Percentiles rank a stretch among this genome's conserved stretches.
Evolutionary conservation across 2,888 invertebrate species (phyloP).

Genomic region (Scaptomyza polygonia): DNA sequence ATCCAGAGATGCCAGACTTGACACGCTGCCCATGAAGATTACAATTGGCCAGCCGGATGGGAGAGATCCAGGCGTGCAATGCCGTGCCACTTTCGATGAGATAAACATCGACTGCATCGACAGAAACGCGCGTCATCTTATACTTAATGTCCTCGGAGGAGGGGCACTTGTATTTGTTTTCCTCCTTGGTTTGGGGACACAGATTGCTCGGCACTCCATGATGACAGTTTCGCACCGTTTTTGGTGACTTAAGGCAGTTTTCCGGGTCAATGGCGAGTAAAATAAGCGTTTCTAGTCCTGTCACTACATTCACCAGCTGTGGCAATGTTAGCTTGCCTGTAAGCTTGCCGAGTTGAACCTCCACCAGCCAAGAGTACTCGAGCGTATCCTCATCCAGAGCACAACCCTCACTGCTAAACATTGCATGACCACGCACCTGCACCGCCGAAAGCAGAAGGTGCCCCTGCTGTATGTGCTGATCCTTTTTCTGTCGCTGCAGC

Average conservation of each 20-base stretch:
- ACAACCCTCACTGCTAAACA: conserved; percentile 97
- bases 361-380: conserved; percentile 99
- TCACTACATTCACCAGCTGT: conserved; percentile 93
- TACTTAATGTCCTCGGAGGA: conserved; percentile 95
- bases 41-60: conserved; percentile 94
- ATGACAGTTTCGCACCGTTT: conserved; percentile 90
- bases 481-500: conserved; percentile 88
- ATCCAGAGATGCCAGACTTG: conserved; percentile 93
- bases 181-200: conserved; percentile 89
- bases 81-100: conserved; percentile 95
- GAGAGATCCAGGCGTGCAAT: conserved; percentile 94
- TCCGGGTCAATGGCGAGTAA: conserved; percentile 94
- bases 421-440: conserved; percentile 96
- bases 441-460: conserved; percentile 93
- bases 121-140: conserved; percentile 93
- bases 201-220: conserved; percentile 90
- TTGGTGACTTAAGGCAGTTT: conserved; percentile 94
- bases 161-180: conserved; percentile 91
- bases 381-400: conserved; percentile 96
- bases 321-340: conserved; percentile 95
- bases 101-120: conserved; percentile 95
- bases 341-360: conserved; percentile 96
- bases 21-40: conserved; percentile 97
- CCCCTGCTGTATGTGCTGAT: conserved; percentile 91
- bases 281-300: conserved; percentile 94